phyloP scores from a whole-genome alignment of 2,797 vertebrate genomes.

The Myotis findleyi region DNA sequence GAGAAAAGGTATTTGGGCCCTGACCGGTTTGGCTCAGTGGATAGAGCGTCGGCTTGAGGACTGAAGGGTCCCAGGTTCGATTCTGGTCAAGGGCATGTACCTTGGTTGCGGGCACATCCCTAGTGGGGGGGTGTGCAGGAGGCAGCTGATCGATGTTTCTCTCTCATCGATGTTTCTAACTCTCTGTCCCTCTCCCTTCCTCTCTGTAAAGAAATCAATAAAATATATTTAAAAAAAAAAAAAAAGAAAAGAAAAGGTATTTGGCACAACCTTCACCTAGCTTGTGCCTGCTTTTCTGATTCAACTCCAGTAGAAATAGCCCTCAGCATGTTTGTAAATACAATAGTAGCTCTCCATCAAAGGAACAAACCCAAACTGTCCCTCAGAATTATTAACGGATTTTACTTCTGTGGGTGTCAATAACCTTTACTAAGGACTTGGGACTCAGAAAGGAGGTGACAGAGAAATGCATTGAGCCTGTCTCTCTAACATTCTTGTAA shows the following conservation, averaged over 20 bases:
- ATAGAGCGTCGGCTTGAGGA: no score
- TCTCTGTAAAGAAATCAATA: no score
- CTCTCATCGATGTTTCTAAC: no score
- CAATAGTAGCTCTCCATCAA: neutral
- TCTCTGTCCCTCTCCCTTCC: no score
- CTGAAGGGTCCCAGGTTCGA: no score
- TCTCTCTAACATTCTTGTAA: neutral
- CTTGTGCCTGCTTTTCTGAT: neutral
- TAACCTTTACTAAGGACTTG: neutral
- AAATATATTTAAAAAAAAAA: no score
- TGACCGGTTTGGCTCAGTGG: no score
- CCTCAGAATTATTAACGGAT: neutral
- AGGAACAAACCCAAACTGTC: neutral
- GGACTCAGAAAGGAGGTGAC: neutral
- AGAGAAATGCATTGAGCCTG: neutral
- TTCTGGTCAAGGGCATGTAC: no score
- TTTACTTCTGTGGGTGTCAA: neutral
- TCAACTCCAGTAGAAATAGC: neutral
- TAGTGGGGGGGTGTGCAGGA: no score
- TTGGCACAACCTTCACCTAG: neutral
- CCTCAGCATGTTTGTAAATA: neutral
- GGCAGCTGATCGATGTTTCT: no score
- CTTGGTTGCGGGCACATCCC: no score
- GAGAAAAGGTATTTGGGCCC: neutral
- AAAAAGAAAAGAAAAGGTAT: neutral